Evolutionary conservation across 2,113 vertebrate genomes (phyloP), one percentile per base, ranked within the genome.

Genomic region (Lichenostomus cassidix): DNA sequence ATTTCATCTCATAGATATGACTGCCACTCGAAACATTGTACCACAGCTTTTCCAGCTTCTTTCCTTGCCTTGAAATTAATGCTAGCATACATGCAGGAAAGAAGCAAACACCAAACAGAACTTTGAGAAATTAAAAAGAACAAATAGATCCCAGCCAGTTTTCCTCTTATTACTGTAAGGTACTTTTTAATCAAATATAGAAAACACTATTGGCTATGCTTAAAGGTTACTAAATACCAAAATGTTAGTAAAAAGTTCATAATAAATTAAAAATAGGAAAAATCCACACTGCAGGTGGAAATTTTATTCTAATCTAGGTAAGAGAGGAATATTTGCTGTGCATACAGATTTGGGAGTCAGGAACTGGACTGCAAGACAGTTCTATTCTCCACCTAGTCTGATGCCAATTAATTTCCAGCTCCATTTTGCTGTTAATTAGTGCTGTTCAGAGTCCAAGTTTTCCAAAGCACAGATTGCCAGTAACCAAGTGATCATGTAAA

Each of bases 391-490:
- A 83, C 47, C 35, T 81, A 78, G 71, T 90, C 37, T 81, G 86
- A 92, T 74, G 90, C 71, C 83, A 97, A 90, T 93, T 96, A 95
- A 83, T 90, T 97, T 93, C 92, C 52, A 4, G 59, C 79, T 85
- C 87, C 47, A 83, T 89, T 96, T 79, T 89, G n/a, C 76, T 92
- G 67, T 88, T 96, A 95, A 91, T 97, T 94, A 95, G 83, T 75
- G 56, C 68, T 95, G 75, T 83, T 92, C n/a, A 77, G 70, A 77
- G 55, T 74, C 67, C 91, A 92, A 83, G 65, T 81, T 89, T 92
- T 94, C 67, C 83, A 94, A 93, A 81, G 87, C 47, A 64, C 89
- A 94, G 89, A 92, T 86, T 92, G 94, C 65, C 75, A 80, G 70
- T 88, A 90, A 83, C 78, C 64, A 92, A 44, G 62, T 83, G 69